Percentiles rank a stretch among this genome's conserved stretches.
phyloP scores from a whole-genome alignment of 2,113 vertebrate genomes.

The Aegithalos caudatus region DNA sequence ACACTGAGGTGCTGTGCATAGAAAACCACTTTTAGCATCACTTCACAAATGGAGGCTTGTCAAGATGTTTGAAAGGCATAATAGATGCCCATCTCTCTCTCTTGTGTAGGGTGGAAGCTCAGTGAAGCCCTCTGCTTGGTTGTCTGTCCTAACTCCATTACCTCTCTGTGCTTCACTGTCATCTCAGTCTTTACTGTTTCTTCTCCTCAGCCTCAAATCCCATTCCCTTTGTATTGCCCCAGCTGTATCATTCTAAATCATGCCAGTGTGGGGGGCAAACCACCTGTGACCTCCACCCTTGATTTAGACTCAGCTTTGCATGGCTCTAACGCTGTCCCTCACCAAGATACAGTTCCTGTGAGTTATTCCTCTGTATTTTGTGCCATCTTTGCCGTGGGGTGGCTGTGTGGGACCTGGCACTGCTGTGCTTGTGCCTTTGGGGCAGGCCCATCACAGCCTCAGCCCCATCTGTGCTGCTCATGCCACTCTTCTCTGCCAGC shows the following conservation, averaged over 20 bases:
- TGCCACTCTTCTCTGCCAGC: background rate
- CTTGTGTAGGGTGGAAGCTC: background rate
- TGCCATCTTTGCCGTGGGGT: background rate
- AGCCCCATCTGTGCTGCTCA: background rate
- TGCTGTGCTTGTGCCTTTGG: background rate
- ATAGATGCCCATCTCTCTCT: background rate
- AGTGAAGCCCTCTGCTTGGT: background rate
- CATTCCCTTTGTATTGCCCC: background rate
- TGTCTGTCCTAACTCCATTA: background rate
- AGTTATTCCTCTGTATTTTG: accelerated
- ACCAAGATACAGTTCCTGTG: background rate
- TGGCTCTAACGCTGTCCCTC: background rate
- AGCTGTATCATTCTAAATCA: background rate
- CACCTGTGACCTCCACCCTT: background rate
- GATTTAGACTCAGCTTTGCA: background rate
- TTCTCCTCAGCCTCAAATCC: background rate
- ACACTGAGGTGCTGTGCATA: background rate
- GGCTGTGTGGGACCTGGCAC: background rate
- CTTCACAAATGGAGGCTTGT: background rate
- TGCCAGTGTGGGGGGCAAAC: background rate
- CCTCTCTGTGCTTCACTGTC: background rate
- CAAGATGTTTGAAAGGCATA: background rate
- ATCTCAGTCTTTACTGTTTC: background rate
- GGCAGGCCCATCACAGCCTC: background rate
- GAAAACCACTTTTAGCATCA: background rate